phyloP scores from a whole-genome alignment of 2,888 invertebrate genomes.

The Heliconius hortense region DNA sequence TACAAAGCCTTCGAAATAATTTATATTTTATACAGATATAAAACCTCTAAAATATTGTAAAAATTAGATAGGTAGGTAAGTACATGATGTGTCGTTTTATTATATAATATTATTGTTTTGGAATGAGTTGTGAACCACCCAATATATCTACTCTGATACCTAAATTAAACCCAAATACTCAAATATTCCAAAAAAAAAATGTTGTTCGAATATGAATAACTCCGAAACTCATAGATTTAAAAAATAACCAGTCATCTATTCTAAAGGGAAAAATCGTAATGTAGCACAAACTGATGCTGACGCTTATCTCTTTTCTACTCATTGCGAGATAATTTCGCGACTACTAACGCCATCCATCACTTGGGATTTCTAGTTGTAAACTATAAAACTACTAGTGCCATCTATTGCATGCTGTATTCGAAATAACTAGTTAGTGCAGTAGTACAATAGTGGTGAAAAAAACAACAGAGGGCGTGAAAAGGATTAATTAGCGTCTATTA shows the following conservation, averaged over 20 bases:
- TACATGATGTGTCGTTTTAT: background rate
- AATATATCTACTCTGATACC: background rate
- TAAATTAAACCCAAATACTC: background rate
- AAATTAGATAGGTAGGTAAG: too few relatives aligned
- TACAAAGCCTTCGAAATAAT: too few relatives aligned
- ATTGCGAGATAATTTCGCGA: background rate
- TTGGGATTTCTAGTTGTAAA: background rate
- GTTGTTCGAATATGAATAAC: background rate
- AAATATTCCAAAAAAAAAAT: background rate
- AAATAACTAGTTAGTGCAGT: background rate
- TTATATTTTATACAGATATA: too few relatives aligned
- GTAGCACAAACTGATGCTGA: too few relatives aligned
- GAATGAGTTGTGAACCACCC: background rate
- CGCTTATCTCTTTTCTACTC: background rate
- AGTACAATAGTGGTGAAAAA: background rate
- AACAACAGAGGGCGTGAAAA: background rate
- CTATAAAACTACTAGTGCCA: background rate
- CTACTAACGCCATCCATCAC: slow-evolving; percentile 2
- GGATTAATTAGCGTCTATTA: background rate
- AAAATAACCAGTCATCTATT: too few relatives aligned
- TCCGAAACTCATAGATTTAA: too few relatives aligned
- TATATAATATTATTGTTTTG: background rate
- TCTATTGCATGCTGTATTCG: background rate
- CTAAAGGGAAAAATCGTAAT: too few relatives aligned
- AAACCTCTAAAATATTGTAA: too few relatives aligned